Evolutionary conservation across 2,797 vertebrate genomes (phyloP).

Genomic region (Mormyrus hasselquistii): DNA sequence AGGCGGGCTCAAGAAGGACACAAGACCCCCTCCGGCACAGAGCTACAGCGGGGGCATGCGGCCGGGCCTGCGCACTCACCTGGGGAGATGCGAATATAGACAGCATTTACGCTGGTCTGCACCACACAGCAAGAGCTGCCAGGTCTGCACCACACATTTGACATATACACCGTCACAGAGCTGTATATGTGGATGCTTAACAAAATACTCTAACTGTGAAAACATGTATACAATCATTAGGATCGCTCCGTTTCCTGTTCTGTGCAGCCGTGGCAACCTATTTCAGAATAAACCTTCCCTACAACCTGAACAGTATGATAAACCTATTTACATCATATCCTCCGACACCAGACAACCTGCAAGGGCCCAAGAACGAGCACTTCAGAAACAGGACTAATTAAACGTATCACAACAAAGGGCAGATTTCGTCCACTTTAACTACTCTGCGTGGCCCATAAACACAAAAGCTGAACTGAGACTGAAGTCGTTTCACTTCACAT

Average conservation of each 20-base stretch:
- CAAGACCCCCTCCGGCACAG: constrained; percentile 79
- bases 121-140: constrained; percentile 67
- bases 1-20: constrained; percentile 81
- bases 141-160: constrained; percentile 55
- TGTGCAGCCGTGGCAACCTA: constrained; percentile 74
- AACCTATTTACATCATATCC: constrained; percentile 57
- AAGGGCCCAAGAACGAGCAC: constrained; percentile 20
- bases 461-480: constrained; percentile 16
- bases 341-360: constrained; percentile 11
- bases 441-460: constrained; percentile 1
- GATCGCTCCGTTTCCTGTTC: constrained; percentile 19
- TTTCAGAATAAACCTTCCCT: constrained; percentile 56
- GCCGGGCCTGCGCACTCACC: constrained; percentile 81
- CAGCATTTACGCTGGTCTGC: constrained; percentile 85
- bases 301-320: constrained; percentile 68
- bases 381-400: constrained; percentile 12
- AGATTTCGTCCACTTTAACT: neutral
- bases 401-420: constrained; percentile 15
- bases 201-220: constrained; percentile 4
- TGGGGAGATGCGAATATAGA: constrained; percentile 87
- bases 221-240: constrained; percentile 23
- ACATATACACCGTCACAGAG: constrained; percentile 59
- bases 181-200: constrained; percentile 17
- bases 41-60: constrained; percentile 80
- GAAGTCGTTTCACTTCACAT: neutral